Conservation (phyloP, 2,888 invertebrate genomes). For the Zygothrica quintamaculata region DNA sequence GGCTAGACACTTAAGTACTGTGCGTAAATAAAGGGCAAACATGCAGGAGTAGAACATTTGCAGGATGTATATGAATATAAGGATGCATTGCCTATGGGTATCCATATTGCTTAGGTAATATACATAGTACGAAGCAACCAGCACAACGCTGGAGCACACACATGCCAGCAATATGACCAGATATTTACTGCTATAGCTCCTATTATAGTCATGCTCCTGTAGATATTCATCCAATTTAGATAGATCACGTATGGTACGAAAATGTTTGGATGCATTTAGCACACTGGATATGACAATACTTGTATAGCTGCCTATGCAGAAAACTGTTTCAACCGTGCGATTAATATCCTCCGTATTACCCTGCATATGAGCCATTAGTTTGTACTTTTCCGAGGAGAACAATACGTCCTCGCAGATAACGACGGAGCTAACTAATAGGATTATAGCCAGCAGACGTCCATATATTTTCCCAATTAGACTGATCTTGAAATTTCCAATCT, state of each 20-base stretch:
- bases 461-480: slow-evolving; percentile 54
- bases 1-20: slow-evolving; percentile 61
- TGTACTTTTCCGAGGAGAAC: slow-evolving; percentile 55
- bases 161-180: slow-evolving; percentile 37
- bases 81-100: slow-evolving; percentile 38
- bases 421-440: slow-evolving; percentile 40
- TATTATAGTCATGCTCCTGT: slow-evolving; percentile 53
- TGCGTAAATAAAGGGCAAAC: slow-evolving; percentile 68
- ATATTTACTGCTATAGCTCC: slow-evolving; percentile 55
- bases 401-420: slow-evolving; percentile 59
- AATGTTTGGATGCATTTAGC: slow-evolving; percentile 62
- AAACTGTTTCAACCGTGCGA: slow-evolving; percentile 75
- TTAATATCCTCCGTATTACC: slow-evolving; percentile 78
- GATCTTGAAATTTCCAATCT: slow-evolving; percentile 46
- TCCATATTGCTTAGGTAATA: slow-evolving; percentile 55
- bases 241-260: slow-evolving; percentile 66
- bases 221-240: slow-evolving; percentile 69
- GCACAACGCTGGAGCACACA: slow-evolving; percentile 46
- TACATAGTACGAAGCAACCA: slow-evolving; percentile 71
- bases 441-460: slow-evolving; percentile 39
- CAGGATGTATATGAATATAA: slow-evolving; percentile 62
- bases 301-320: slow-evolving; percentile 74
- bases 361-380: slow-evolving; percentile 54
- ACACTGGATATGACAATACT: slow-evolving; percentile 66
- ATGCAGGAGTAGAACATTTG: slow-evolving; percentile 69